phyloP scores from a whole-genome alignment of 2,113 vertebrate genomes.

The Columbina picui region DNA sequence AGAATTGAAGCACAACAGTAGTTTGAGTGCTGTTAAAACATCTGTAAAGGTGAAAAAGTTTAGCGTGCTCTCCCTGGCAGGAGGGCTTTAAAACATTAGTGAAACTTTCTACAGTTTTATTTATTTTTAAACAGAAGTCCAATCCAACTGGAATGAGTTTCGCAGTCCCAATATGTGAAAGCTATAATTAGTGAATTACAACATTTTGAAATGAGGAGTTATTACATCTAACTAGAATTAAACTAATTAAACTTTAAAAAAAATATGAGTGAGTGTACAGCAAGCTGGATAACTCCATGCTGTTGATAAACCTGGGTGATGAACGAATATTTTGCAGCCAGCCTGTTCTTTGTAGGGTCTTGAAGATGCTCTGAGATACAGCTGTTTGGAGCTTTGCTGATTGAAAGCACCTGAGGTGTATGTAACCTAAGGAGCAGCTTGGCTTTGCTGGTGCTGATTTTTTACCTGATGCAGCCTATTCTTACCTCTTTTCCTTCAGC shows the following conservation, averaged over 20 bases:
- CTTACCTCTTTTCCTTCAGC: conserved; percentile 21
- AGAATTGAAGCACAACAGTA: conserved; percentile 67
- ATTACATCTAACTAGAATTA: conserved; percentile 51
- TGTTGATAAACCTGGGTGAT: not conserved
- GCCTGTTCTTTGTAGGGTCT: not conserved
- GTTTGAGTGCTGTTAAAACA: conserved; percentile 64
- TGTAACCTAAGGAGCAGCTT: conserved; percentile 28
- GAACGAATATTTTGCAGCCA: not conserved
- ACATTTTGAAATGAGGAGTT: conserved; percentile 50
- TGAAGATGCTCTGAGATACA: not conserved
- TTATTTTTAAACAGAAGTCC: conserved; percentile 44
- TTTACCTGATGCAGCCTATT: not conserved
- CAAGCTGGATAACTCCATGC: not conserved
- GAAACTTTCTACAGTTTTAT: conserved; percentile 34
- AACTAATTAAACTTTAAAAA: conserved; percentile 25
- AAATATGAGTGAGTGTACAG: not conserved
- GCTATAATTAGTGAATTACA: conserved; percentile 51
- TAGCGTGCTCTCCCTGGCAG: not conserved
- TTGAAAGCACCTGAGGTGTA: conserved; percentile 2
- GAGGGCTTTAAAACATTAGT: not conserved
- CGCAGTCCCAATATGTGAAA: not conserved
- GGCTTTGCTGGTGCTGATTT: not conserved
- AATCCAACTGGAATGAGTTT: conserved; percentile 33
- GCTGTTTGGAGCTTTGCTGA: not conserved
- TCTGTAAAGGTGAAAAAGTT: conserved; percentile 69